A percentile compares a stretch with the other conserved stretches of the same genome.
Evolutionary conservation across 2,797 vertebrate species (phyloP).

Genomic region (Semotilus atromaculatus): DNA sequence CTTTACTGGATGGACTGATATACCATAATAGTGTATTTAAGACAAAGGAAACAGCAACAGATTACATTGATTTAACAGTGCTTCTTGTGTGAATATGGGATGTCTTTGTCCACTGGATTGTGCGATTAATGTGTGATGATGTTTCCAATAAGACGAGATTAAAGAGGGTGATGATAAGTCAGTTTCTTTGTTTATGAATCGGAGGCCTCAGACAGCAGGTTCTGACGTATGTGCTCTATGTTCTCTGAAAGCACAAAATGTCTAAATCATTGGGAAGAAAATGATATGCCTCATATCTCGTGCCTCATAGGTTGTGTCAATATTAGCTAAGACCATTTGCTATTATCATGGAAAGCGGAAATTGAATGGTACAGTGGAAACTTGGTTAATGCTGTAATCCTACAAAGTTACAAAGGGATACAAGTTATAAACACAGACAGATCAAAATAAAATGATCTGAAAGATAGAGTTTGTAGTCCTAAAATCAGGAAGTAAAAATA

Average conservation of each 20-base stretch:
- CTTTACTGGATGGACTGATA: neutral
- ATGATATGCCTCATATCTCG: conserved; percentile 28
- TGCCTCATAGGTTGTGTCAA: neutral
- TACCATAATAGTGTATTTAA: neutral
- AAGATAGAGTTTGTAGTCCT: neutral
- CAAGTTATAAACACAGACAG: neutral
- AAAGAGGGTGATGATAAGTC: conserved; percentile 28
- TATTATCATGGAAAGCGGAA: neutral
- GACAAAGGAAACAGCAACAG: neutral
- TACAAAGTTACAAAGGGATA: neutral
- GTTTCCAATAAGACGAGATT: conserved; percentile 1
- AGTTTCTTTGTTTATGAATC: conserved; percentile 36
- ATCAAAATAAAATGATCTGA: neutral
- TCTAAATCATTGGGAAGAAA: conserved; percentile 35
- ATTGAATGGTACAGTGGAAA: neutral
- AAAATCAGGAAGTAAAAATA: neutral
- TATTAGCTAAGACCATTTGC: neutral
- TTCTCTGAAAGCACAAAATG: conserved; percentile 38
- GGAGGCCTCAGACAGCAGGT: neutral
- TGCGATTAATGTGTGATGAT: conserved; percentile 1
- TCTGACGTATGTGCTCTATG: neutral
- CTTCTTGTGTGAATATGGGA: neutral
- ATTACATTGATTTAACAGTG: neutral
- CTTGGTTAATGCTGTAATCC: neutral
- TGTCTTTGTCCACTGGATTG: neutral